phyloP scores from a whole-genome alignment of 92 coral and sea anemone genomes.

The Nematostella vectensis region DNA sequence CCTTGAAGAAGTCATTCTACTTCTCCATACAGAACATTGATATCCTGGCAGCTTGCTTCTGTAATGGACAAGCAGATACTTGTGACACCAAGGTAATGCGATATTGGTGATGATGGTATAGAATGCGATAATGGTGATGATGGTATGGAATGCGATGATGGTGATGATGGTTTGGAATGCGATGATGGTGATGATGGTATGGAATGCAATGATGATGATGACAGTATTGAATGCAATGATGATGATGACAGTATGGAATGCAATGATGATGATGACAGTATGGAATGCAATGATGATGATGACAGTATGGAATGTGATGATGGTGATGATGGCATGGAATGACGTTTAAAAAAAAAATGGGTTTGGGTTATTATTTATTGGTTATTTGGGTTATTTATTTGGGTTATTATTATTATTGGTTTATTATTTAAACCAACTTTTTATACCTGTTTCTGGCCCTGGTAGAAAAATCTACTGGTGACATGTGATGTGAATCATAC shows the following conservation, averaged over 20 bases:
- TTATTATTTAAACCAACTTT: too few species aligned
- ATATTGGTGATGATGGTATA: not conserved
- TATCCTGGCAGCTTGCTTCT: conserved; percentile 64
- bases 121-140: not conserved
- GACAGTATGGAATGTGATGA: not conserved
- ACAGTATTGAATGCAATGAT: not conserved
- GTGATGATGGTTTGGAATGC: not conserved
- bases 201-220: not conserved
- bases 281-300: not conserved
- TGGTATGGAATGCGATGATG: not conserved
- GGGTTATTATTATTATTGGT: too few species aligned
- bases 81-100: too few species aligned
- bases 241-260: not conserved
- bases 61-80: conserved; percentile 79
- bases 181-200: not conserved
- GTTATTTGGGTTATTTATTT: too few species aligned
- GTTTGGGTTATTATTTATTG: too few species aligned
- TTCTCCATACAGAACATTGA: conserved; percentile 80
- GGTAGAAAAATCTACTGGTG: too few species aligned
- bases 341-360: too few species aligned
- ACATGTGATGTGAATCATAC: too few species aligned
- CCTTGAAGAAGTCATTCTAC: conserved; percentile 33
- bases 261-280: not conserved
- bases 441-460: too few species aligned
- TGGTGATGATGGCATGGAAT: not conserved